A percentile compares a stretch with the other conserved stretches of the same genome.
Conservation (phyloP, 2,888 invertebrate genomes). For the Deilephila elpenor region DNA sequence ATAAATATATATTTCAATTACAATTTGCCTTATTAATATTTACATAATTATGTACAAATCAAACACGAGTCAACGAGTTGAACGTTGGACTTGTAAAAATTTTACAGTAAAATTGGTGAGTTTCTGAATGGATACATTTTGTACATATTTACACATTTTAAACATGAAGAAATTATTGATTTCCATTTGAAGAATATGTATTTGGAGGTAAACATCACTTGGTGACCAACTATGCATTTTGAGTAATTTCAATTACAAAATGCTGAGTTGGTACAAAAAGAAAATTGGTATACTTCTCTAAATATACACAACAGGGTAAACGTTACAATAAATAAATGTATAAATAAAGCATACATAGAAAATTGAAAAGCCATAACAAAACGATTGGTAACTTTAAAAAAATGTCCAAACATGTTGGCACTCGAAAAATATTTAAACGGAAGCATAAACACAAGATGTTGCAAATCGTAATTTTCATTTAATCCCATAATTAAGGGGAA, state of each 20-base stretch:
- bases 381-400: constrained; percentile 36
- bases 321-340: constrained; percentile 17
- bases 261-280: neutral
- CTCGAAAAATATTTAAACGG: constrained; percentile 43
- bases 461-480: constrained; percentile 28
- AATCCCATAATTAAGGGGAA: neutral
- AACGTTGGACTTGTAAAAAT: constrained; percentile 65
- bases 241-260: neutral
- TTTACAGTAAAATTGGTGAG: constrained; percentile 52
- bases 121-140: constrained; percentile 58
- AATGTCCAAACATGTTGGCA: constrained; percentile 49
- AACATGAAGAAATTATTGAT: constrained; percentile 16
- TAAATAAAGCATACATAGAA: constrained; percentile 35
- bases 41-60: constrained; percentile 77
- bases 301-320: constrained; percentile 18
- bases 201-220: neutral
- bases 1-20: constrained; percentile 77
- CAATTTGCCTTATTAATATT: constrained; percentile 58
- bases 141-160: constrained; percentile 75
- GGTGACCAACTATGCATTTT: constrained; percentile 5
- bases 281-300: neutral
- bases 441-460: constrained; percentile 36
- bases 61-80: constrained; percentile 55
- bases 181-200: neutral
- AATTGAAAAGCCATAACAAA: constrained; percentile 36